phyloP scores from a whole-genome alignment of 2,888 invertebrate species.

The Pseudococcus jackbeardsleyi region DNA sequence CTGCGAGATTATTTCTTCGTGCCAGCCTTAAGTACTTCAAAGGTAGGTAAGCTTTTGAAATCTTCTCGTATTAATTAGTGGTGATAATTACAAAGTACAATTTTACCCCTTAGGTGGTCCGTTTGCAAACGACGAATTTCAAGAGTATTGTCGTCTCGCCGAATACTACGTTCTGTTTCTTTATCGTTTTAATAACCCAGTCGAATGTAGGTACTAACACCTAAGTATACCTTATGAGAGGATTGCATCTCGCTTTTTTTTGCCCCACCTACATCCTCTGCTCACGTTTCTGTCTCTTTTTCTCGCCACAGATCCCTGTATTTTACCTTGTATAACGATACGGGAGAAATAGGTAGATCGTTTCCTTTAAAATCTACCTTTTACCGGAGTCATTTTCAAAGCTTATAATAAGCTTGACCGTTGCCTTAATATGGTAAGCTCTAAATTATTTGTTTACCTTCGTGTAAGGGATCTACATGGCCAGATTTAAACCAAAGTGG shows the following conservation, averaged over 20 bases:
- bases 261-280: background rate
- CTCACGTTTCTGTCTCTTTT: background rate
- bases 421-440: slow-evolving; percentile 8
- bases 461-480: background rate
- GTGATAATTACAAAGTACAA: slow-evolving; percentile 43
- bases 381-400: slow-evolving; percentile 31
- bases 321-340: background rate
- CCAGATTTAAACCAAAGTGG: background rate
- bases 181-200: slow-evolving; percentile 19
- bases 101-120: slow-evolving; percentile 41
- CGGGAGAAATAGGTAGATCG: background rate
- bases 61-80: slow-evolving; percentile 45
- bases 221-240: background rate
- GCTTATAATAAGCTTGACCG: slow-evolving; percentile 24
- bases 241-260: background rate
- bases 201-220: background rate
- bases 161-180: background rate
- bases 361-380: slow-evolving; percentile 15
- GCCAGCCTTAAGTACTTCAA: slow-evolving; percentile 42
- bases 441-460: slow-evolving; percentile 12
- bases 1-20: slow-evolving; percentile 42
- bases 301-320: background rate
- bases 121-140: slow-evolving; percentile 28
- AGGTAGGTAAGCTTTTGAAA: slow-evolving; percentile 42
- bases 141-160: slow-evolving; percentile 12